These are phyloP conservation scores for Xiphydria camelus DNA, from an alignment of 2,888 invertebrate genomes.

Conservation along the genomic window DNA sequence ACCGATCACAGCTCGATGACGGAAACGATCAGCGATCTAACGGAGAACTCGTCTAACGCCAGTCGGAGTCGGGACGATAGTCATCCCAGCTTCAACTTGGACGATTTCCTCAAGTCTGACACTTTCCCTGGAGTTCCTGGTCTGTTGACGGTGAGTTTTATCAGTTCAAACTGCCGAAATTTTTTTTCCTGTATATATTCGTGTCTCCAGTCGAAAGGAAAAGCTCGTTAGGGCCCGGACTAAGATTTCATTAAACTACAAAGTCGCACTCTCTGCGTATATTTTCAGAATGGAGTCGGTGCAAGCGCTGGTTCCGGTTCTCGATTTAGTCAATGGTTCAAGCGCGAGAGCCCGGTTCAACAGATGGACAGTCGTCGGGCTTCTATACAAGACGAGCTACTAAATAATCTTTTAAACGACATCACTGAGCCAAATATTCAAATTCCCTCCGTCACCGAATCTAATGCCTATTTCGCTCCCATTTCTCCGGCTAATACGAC, in stretches of 20 bases:
- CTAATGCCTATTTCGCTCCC: constrained; percentile 70
- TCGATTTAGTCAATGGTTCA: constrained; percentile 82
- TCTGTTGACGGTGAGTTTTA: constrained; percentile 67
- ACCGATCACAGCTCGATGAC: constrained; percentile 26
- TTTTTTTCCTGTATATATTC: no score
- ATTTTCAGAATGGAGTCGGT: constrained; percentile 67
- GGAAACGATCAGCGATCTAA: constrained; percentile 32
- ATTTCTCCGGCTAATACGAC: constrained; percentile 68
- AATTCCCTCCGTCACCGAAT: constrained; percentile 58
- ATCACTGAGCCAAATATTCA: constrained; percentile 59
- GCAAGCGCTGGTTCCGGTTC: constrained; percentile 64
- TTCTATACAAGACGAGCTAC: constrained; percentile 65
- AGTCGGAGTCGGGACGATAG: constrained; percentile 29
- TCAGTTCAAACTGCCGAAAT: no score
- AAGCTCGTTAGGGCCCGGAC: no score
- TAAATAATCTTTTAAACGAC: constrained; percentile 68
- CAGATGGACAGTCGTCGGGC: constrained; percentile 60
- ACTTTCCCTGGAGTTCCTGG: constrained; percentile 75
- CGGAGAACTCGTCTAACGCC: constrained; percentile 28
- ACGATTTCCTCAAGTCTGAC: constrained; percentile 83
- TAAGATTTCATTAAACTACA: no score
- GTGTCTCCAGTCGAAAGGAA: no score
- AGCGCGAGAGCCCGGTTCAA: constrained; percentile 66
- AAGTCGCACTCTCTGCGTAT: no score
- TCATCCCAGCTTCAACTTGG: constrained; percentile 72